Percentiles rank a stretch among this genome's conserved stretches.
Conservation (phyloP, 2,113 vertebrate genomes). For the Dipodomys ordii region DNA sequence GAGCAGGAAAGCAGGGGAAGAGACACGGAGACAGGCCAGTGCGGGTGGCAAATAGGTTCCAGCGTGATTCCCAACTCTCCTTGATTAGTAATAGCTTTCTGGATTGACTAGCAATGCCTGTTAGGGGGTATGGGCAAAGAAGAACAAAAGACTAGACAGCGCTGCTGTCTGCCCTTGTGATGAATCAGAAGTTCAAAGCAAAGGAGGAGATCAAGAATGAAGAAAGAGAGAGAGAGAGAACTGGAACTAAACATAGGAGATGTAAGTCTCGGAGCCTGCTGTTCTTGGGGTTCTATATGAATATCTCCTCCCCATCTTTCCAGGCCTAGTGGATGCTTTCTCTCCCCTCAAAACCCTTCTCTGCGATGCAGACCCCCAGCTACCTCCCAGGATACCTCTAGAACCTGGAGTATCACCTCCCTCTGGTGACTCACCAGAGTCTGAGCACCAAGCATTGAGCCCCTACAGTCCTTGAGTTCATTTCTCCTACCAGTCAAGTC, state of each 20-base stretch:
- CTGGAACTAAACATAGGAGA: background rate
- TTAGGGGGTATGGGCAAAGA: background rate
- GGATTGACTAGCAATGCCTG: constrained; percentile 29
- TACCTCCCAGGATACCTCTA: background rate
- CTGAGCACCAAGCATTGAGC: background rate
- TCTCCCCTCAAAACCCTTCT: background rate
- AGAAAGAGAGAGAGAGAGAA: background rate
- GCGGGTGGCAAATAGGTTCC: background rate
- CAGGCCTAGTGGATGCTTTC: background rate
- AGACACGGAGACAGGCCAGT: background rate
- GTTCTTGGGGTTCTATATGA: background rate
- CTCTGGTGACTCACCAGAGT: background rate
- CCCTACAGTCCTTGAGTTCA: background rate
- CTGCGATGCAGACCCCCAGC: background rate
- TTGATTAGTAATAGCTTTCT: constrained; percentile 32
- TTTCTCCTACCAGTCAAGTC: background rate
- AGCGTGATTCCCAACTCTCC: background rate
- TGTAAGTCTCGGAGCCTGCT: background rate
- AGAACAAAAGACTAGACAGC: background rate
- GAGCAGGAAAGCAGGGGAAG: background rate
- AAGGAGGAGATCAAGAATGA: background rate
- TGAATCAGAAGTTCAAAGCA: background rate
- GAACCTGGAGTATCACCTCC: background rate
- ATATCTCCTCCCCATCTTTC: background rate
- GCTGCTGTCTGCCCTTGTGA: background rate